Evolutionary conservation across 2,797 vertebrate species (phyloP).

Genomic region (Sebastes taczanowskii): DNA sequence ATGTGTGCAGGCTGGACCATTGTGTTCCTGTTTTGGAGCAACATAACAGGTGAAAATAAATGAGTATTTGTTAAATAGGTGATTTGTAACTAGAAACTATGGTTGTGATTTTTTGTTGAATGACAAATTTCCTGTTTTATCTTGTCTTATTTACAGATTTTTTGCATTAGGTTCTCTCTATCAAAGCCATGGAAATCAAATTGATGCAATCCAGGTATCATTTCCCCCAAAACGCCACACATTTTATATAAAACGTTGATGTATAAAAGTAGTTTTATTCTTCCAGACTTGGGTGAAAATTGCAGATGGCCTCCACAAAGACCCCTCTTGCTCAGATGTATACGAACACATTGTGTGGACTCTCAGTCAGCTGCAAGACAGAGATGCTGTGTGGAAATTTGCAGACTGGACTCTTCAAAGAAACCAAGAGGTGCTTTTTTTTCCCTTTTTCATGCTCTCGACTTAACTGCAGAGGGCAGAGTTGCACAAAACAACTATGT

Average conservation of each 20-base stretch:
- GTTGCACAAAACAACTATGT: conserved; percentile 44
- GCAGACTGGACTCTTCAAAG: conserved; percentile 75
- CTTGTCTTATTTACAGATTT: conserved; percentile 55
- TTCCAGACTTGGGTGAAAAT: conserved; percentile 78
- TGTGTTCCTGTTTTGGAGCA: conserved; percentile 69
- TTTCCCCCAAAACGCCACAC: not conserved
- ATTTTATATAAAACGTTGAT: not conserved
- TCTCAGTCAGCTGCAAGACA: conserved; percentile 65
- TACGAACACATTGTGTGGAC: conserved; percentile 70
- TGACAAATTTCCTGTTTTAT: not conserved
- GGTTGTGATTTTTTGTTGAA: not conserved
- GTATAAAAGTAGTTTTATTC: not conserved
- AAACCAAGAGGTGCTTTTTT: conserved; percentile 69
- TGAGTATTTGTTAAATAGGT: not conserved
- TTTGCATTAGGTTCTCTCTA: conserved; percentile 78
- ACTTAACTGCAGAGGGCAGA: conserved; percentile 71
- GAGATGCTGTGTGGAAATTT: conserved; percentile 70
- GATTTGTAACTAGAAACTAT: not conserved
- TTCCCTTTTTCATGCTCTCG: not conserved
- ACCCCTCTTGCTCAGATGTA: conserved; percentile 55
- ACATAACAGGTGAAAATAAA: conserved; percentile 62
- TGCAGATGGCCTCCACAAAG: conserved; percentile 55
- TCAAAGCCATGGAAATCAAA: conserved; percentile 65
- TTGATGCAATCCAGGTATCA: conserved; percentile 71
- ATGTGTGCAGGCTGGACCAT: conserved; percentile 63